phyloP scores from a whole-genome alignment of 2,888 invertebrate species.

The Ypsolopha sequella region DNA sequence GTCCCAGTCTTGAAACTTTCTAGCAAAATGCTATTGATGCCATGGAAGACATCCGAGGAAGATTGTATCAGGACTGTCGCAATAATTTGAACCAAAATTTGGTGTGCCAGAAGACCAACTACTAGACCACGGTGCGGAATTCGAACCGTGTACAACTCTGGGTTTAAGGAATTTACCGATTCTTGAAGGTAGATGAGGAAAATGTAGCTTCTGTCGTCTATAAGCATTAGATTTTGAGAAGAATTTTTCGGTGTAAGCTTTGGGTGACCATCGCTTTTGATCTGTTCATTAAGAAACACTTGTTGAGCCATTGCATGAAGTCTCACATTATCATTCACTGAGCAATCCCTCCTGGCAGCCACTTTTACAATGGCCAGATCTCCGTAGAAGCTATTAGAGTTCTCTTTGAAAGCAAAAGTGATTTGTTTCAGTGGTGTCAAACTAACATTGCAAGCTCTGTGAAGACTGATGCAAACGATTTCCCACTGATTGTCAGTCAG shows the following conservation, averaged over 20 bases:
- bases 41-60: conserved; percentile 72
- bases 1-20: conserved; percentile 59
- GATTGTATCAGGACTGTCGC: conserved; percentile 88
- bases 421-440: conserved; percentile 89
- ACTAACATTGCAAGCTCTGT: conserved; percentile 88
- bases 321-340: conserved; percentile 85
- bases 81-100: conserved; percentile 91
- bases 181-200: conserved; percentile 88
- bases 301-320: conserved; percentile 91
- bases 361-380: conserved; percentile 94
- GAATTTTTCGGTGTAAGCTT: conserved; percentile 48
- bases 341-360: conserved; percentile 90
- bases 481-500: conserved; percentile 89
- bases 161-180: conserved; percentile 76
- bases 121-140: conserved; percentile 91
- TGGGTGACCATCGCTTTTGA: conserved; percentile 39
- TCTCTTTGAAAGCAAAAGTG: conserved; percentile 89
- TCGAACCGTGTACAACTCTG: conserved; percentile 83
- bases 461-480: conserved; percentile 84
- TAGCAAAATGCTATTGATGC: conserved; percentile 72
- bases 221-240: conserved; percentile 61
- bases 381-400: conserved; percentile 95
- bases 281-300: conserved; percentile 77
- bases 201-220: conserved; percentile 89
- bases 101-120: conserved; percentile 91